phyloP scores from a whole-genome alignment of 2,113 vertebrate species.

The Peromyscus polionotus region DNA sequence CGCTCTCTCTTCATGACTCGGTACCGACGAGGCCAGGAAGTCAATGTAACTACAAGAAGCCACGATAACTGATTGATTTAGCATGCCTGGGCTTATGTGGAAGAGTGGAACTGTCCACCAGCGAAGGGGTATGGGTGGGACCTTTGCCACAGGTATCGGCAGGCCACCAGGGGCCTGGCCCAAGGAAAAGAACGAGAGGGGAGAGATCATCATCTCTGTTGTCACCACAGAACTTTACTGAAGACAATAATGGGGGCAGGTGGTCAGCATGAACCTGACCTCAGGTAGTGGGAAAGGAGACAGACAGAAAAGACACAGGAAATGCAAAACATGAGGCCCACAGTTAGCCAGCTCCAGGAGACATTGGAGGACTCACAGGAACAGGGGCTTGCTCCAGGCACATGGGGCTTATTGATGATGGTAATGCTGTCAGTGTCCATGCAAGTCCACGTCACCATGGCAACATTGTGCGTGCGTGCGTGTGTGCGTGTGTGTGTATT shows the following conservation, averaged over 20 bases:
- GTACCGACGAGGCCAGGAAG: neutral
- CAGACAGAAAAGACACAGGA: no score
- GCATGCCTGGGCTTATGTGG: rapidly evolving
- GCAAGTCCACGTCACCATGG: neutral
- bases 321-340: rapidly evolving
- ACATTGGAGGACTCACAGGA: rapidly evolving
- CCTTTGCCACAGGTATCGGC: rapidly evolving
- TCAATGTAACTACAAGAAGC: neutral
- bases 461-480: neutral
- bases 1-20: neutral
- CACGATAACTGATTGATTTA: no score
- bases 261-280: neutral
- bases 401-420: neutral
- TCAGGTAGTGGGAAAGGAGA: neutral
- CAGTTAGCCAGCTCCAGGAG: neutral
- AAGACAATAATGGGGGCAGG: neutral
- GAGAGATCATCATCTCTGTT: rapidly evolving
- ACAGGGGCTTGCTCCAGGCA: neutral
- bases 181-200: rapidly evolving
- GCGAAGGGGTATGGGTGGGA: rapidly evolving
- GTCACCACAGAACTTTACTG: neutral
- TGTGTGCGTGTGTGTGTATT: no score
- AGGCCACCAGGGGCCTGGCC: rapidly evolving
- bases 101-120: rapidly evolving
- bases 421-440: neutral